Conservation (phyloP, 2,797 vertebrate species). For the Lepidocolaptes lacrymiger region DNA sequence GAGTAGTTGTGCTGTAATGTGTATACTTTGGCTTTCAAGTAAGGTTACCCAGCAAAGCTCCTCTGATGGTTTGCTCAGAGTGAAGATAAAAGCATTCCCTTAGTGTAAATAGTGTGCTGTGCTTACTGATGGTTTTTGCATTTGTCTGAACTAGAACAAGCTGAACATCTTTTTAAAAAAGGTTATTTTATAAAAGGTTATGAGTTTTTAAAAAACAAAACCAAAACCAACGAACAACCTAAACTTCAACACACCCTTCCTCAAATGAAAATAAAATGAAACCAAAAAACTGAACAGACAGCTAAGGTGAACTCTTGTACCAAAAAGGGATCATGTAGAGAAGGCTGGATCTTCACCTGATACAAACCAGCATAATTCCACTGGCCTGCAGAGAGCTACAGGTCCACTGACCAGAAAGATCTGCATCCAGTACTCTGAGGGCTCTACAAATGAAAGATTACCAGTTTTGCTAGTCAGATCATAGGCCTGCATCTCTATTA, state of each 20-base stretch:
- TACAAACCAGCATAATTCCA: not conserved
- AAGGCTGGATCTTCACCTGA: not conserved
- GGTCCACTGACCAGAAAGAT: not conserved
- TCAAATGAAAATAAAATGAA: not conserved
- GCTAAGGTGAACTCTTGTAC: not conserved
- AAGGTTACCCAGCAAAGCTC: not conserved
- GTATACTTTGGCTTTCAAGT: not conserved
- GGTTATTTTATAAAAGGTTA: not conserved
- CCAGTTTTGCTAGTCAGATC: not conserved
- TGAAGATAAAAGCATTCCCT: not conserved
- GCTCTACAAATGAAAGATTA: not conserved
- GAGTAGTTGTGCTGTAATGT: not conserved
- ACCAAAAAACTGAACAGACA: not conserved
- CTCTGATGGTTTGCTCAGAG: not conserved
- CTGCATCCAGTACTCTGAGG: not conserved
- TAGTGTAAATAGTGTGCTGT: not conserved
- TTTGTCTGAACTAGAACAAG: not conserved
- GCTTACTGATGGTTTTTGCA: not conserved
- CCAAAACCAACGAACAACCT: not conserved
- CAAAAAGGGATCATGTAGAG: not conserved
- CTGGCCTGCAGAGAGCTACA: not conserved
- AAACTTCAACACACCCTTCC: not conserved
- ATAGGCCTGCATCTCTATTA: not conserved
- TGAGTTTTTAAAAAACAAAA: not conserved
- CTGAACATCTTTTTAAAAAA: not conserved